Evolutionary conservation across 2,113 vertebrate genomes (phyloP), one percentile per base, ranked within the genome.

Genomic region (Sturnus vulgaris): DNA sequence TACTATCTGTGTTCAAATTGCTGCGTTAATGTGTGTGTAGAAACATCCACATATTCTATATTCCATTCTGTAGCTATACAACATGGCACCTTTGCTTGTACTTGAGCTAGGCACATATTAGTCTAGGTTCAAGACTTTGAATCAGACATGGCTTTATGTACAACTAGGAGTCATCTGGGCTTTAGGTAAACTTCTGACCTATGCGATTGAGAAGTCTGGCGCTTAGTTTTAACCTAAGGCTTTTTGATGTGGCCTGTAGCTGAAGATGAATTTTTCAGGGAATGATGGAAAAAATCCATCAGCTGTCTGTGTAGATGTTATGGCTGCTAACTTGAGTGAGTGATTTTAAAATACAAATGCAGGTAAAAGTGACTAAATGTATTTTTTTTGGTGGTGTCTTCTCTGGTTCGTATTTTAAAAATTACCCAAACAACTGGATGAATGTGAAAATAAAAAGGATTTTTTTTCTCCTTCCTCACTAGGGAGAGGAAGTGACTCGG

Each of bases 401-500:
- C 59, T 52, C 35, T 68, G 30, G 80, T 61, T 47, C 57, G 33
- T 35, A 53, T 25, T 77, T 23, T 30, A 11, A 56, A 12, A 83
- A 53, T 31, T 81, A 2, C 13, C 5, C 11, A 15, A 40, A 49
- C 1, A 69, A 23, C 16, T 77, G 56, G 9, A 49, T 76, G 55
- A 40, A 86, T 76, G 15, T 80, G 31, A 56, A 87, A 89, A 86
- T 49, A 52, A 27, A 31, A 50, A 12, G 15, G 2, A 12, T 27
- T 49, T 91, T 79, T 75, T 31, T 71, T 18, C 53, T 60, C 75
- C 21, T 75, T 47, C n/a, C 66, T 82, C 47, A 64, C 63, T 96
- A 99, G 99, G 99, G 96, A 99, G 98, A 90, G 99, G 99, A 97
- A 99, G 99, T 60, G 99, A 99, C 97, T 99, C 99, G 0, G 99